Percentiles rank a stretch among this genome's conserved stretches.
These are phyloP conservation scores for Tethea ocularis DNA, from an alignment of 2,888 invertebrate species.

Conservation along the genomic window DNA sequence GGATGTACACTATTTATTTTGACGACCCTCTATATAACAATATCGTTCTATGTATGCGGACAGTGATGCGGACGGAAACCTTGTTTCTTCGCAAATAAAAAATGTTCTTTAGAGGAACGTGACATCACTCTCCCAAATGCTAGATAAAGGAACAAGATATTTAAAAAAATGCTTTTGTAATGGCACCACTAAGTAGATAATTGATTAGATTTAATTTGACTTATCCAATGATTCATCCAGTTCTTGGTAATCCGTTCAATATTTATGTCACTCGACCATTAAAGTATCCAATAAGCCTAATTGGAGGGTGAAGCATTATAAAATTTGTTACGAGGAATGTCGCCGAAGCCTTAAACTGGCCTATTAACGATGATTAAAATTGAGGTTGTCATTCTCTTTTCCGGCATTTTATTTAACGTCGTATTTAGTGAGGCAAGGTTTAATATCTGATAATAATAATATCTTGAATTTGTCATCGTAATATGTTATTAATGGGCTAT, in stretches of 20 bases:
- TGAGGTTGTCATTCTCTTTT: constrained; percentile 34
- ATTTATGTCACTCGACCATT: constrained; percentile 21
- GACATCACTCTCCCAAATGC: too few relatives aligned
- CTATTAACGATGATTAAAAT: constrained; percentile 49
- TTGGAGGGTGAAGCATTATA: constrained; percentile 31
- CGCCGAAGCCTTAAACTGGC: constrained; percentile 30
- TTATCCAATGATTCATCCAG: neutral
- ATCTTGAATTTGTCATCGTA: too few relatives aligned
- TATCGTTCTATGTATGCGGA: too few relatives aligned
- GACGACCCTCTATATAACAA: too few relatives aligned
- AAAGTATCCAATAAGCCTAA: constrained; percentile 15
- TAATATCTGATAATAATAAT: too few relatives aligned
- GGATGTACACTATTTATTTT: too few relatives aligned
- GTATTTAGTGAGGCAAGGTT: neutral
- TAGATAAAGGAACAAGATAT: too few relatives aligned
- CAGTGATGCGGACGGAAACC: too few relatives aligned
- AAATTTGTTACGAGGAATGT: constrained; percentile 40
- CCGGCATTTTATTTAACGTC: constrained; percentile 11
- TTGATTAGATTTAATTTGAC: neutral
- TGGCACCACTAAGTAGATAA: neutral
- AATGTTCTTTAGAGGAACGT: too few relatives aligned
- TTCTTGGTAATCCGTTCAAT: constrained; percentile 8
- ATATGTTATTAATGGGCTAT: too few relatives aligned
- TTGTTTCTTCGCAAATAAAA: too few relatives aligned
- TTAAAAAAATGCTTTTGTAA: too few relatives aligned